Evolutionary conservation across 2,888 invertebrate genomes (phyloP), one percentile per base, ranked within the genome.

Genomic region (Polia nebulosa): DNA sequence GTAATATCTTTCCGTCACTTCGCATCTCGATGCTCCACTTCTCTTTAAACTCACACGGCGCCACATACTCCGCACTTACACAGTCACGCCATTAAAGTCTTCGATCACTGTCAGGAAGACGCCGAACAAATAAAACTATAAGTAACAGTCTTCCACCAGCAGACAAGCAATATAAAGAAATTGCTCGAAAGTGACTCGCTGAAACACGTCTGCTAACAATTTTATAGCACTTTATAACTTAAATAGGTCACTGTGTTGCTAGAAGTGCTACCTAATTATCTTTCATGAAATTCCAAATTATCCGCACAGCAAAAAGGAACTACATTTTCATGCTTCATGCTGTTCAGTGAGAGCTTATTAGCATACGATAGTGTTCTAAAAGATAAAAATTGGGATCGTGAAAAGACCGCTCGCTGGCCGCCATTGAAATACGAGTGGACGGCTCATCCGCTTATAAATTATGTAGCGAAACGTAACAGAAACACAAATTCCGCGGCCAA

Each of bases 371-470:
- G 87, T 84, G 84, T 87, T 89, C 83, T 88, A 85, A 90, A 92
- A 90, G 88, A 86, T 88, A 88, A 89, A 91, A 92, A 90, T 90
- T 87, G 82, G 85, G 84, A 85, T 86, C 80, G 81, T 88, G 84
- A 87, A 90, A 89, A 88, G 88, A 87, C 82, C 83, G 83, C 83
- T 84, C 82, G 79, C 82, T 82, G 80, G 73, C 83, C 77, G 83
- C 87, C 86, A 89, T 90, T 90, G 89, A 92, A 90, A 89, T 87
- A 87, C 80, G 88, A 91, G 85, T 85, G 88, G 87, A 85, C 80
- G 84, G 85, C 88, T 91, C 90, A 91, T 91, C 89, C 88, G 85
- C 86, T 90, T 89, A 90, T 92, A 92, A 91, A 91, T 91, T 91
- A 90, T 92, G 88, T 88, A 91, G 86, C 85, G 84, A 88, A 88